Conservation (phyloP, 2,113 vertebrate species). For the Psilopogon haemacephalus region DNA sequence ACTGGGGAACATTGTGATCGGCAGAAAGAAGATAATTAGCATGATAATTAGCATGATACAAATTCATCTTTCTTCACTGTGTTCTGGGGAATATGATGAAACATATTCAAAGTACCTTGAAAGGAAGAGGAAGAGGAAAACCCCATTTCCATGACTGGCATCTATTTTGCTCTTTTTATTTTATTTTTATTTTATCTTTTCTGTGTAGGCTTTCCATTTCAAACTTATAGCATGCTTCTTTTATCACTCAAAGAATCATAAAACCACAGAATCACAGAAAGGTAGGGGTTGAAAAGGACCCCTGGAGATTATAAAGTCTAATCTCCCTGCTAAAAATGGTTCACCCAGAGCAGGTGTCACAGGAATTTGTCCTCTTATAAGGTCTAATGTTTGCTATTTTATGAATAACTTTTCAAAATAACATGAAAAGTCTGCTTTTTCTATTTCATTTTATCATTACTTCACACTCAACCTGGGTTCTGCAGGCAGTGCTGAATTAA, state of each 20-base stretch:
- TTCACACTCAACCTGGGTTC: neutral
- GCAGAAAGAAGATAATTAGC: neutral
- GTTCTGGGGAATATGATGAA: neutral
- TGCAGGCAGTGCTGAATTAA: neutral
- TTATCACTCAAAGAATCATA: neutral
- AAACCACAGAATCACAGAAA: too few species aligned
- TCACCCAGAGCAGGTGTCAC: too few species aligned
- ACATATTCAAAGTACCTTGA: neutral
- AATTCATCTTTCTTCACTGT: neutral
- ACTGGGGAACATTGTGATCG: neutral
- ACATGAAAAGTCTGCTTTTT: neutral
- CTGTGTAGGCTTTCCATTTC: neutral
- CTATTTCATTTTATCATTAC: neutral
- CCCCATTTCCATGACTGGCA: rapidly evolving
- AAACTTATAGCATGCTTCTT: rapidly evolving
- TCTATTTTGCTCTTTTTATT: neutral
- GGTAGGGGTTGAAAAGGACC: too few species aligned
- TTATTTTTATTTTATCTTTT: too few species aligned
- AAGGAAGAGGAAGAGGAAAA: neutral
- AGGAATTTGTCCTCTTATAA: neutral
- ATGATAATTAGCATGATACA: too few species aligned
- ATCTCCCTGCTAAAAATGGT: too few species aligned
- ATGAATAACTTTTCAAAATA: neutral
- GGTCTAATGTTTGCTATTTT: neutral
- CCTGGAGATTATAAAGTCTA: too few species aligned